Conservation (phyloP, 2,113 vertebrate species). For the Lontra canadensis region DNA sequence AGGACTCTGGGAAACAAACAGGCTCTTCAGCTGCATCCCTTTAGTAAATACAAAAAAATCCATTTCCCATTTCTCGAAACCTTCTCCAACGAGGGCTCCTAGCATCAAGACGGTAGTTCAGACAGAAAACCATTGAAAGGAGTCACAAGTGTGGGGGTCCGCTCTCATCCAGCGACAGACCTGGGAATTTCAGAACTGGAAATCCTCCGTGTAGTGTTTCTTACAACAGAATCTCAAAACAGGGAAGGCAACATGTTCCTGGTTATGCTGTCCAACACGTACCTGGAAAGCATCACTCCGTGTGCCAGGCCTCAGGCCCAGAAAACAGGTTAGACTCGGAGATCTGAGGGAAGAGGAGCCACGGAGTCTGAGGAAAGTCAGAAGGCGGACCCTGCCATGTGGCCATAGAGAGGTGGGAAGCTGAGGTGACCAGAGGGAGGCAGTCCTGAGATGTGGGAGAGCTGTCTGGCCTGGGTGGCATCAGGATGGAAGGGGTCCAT, state of each 20-base stretch:
- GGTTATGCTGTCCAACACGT: background rate
- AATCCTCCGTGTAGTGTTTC: background rate
- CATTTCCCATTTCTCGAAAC: rapidly evolving
- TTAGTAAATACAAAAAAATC: rapidly evolving
- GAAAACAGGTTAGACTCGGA: background rate
- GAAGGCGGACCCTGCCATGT: background rate
- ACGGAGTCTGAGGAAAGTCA: background rate
- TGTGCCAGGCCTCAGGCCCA: rapidly evolving
- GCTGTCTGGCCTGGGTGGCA: background rate
- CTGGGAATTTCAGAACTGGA: background rate
- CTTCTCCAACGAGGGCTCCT: background rate
- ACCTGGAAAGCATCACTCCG: background rate
- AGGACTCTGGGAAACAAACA: background rate
- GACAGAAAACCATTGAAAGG: background rate
- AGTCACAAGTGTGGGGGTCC: background rate
- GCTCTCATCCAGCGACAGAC: background rate
- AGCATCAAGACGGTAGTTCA: background rate
- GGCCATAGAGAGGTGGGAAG: background rate
- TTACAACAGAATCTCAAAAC: background rate
- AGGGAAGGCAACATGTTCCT: background rate
- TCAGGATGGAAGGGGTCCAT: too few species aligned
- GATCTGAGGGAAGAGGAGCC: rapidly evolving
- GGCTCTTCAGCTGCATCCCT: background rate
- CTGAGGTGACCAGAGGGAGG: background rate
- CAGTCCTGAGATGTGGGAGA: background rate